Base-by-base conservation (phyloP, 2,113 vertebrate species). In the Ciconia maguari region DNA sequence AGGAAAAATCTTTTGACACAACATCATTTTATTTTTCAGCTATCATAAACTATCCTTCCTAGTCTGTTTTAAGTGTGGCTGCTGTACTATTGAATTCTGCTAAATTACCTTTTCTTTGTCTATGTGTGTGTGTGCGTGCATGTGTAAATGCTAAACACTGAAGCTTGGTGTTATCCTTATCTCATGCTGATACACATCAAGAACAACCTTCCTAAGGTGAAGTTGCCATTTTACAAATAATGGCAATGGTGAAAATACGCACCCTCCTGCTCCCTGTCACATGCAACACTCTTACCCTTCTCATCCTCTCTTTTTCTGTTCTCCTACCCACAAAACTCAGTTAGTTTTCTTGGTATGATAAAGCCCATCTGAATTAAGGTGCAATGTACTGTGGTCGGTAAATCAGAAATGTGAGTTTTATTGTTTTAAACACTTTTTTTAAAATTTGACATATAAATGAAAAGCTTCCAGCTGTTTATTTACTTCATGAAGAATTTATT, bases 401-500 rank as follows among this genome's bases (percentile, higher is more conserved):
- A 88, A 96, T 96, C 70, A 81, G 80, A 94, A 93, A 72, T 26
- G 12, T 83, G 70, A 76, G 15, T 90, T 94, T 94, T 74, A 69
- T 88, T 89, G 79, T 51, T 79, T 80, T 44, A 66, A 94, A 92
- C 24, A 25, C 3, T 16, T 44, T 46, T 54, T 68, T 11, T 15
- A 16, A 5, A n/a, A 25, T 4, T 58, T 77, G 44, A 20, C 42
- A 14, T 61, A 25, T 34, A 96, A 92, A n/a, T 94, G 22, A 65
- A 66, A 71, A 76, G 26, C 30, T 91, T 91, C 90, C 92, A 92
- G 58, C 29, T 11, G 24, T 78, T 96, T 84, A 65, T 90, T 88
- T 94, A 57, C 42, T 42, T 93, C 80, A 88, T 87, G 41, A 96
- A 90, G 46, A 94, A 80, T 96, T 97, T 70, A 74, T 82, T 96